These are phyloP conservation scores for Channa maculata DNA, from an alignment of 2,113 vertebrate genomes.

Conservation along the genomic window DNA sequence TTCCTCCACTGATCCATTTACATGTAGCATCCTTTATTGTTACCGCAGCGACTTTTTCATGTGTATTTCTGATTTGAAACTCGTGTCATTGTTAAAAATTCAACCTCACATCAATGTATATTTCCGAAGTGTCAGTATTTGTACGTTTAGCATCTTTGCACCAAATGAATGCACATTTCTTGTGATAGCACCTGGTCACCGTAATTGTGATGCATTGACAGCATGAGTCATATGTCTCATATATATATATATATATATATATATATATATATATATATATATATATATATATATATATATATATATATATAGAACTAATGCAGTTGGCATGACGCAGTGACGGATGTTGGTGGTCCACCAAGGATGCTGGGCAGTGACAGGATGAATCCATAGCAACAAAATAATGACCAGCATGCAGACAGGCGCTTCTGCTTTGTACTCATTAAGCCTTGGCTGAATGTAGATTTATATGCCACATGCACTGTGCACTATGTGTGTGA, in stretches of 20 bases:
- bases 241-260: too few species aligned
- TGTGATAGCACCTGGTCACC: neutral
- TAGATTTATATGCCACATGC: neutral
- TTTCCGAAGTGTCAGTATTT: slow-evolving; percentile 6
- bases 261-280: neutral
- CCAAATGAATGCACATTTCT: slow-evolving; percentile 7
- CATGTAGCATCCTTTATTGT: neutral
- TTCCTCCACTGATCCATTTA: neutral
- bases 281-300: too few species aligned
- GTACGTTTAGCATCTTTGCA: slow-evolving; percentile 1
- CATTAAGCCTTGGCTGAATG: neutral
- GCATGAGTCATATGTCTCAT: slow-evolving; percentile 36
- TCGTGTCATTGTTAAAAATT: neutral
- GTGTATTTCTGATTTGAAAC: neutral
- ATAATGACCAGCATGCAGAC: slow-evolving; percentile 27
- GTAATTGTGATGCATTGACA: slow-evolving; percentile 15
- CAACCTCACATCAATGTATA: neutral
- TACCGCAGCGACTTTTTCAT: neutral
- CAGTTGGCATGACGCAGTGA: slow-evolving; percentile 35
- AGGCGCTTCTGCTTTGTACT: neutral
- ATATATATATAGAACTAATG: neutral
- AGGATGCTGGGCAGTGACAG: slow-evolving; percentile 36
- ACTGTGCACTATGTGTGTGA: neutral
- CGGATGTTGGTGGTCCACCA: slow-evolving; percentile 15
- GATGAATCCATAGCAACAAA: slow-evolving; percentile 66